Percentiles rank a stretch among this genome's conserved stretches.
Evolutionary conservation across 2,888 invertebrate genomes (phyloP).

Genomic region (Selenia dentaria): DNA sequence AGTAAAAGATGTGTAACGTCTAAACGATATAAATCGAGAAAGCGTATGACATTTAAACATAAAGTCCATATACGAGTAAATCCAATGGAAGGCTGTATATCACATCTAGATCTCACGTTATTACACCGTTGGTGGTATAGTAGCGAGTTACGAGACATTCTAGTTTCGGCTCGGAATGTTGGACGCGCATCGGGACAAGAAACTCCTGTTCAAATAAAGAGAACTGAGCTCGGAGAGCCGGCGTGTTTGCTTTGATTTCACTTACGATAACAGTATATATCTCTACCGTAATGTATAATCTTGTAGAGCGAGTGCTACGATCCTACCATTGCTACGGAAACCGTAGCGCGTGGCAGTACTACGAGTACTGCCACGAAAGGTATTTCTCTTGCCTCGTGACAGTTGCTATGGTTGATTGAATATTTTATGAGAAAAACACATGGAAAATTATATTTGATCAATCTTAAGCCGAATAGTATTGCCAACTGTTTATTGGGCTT

Average conservation of each 20-base stretch:
- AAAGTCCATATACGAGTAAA: too few species aligned
- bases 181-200: conserved; percentile 5
- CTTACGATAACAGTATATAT: conserved; percentile 15
- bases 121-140: too few species aligned
- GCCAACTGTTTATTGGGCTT: too few species aligned
- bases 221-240: conserved; percentile 13
- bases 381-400: background rate
- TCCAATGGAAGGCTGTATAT: too few species aligned
- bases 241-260: conserved; percentile 46
- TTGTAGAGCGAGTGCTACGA: conserved; percentile 28
- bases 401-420: too few species aligned
- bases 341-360: background rate
- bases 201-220: conserved; percentile 12
- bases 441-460: too few species aligned
- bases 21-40: too few species aligned
- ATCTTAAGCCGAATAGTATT: too few species aligned
- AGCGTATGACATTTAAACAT: too few species aligned
- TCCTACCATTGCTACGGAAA: conserved; percentile 13
- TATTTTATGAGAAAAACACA: too few species aligned
- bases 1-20: too few species aligned
- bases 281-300: conserved; percentile 27
- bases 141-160: conserved; percentile 20
- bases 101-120: too few species aligned
- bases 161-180: conserved; percentile 12
- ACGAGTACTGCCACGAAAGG: background rate